Percentiles rank a stretch among this genome's conserved stretches.
phyloP scores from a whole-genome alignment of 1,140 invertebrate species.

The Drosophila novamexicana region DNA sequence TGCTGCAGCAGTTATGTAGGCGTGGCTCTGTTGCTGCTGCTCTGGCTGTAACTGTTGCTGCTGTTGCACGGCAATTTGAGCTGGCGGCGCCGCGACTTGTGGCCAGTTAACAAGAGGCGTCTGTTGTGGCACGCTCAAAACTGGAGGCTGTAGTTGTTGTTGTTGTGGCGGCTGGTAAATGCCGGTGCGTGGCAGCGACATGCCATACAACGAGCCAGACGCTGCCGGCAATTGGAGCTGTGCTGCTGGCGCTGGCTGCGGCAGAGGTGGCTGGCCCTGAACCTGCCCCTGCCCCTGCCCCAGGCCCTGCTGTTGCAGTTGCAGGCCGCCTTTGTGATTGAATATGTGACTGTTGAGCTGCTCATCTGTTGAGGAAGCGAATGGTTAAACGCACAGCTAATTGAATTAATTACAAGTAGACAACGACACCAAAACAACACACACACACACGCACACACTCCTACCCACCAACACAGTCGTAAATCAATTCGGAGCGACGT shows the following conservation, averaged over 20 bases:
- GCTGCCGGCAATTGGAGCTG: constrained; percentile 45
- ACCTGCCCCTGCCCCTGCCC: constrained; percentile 40
- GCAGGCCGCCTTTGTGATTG: constrained; percentile 88
- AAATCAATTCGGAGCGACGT: constrained; percentile 75
- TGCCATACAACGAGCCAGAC: constrained; percentile 55
- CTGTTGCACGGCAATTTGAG: constrained; percentile 40
- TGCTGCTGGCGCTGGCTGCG: background rate
- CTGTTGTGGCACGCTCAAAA: constrained; percentile 45
- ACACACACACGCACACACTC: constrained; percentile 19
- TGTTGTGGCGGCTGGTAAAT: constrained; percentile 65
- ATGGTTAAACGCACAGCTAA: constrained; percentile 74
- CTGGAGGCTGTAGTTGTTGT: constrained; percentile 48
- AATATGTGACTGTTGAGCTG: constrained; percentile 86
- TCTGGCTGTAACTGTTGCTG: constrained; percentile 34
- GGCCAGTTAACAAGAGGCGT: constrained; percentile 43
- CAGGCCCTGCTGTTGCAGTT: constrained; percentile 82
- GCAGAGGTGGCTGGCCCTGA: constrained; percentile 52
- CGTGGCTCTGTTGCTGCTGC: constrained; percentile 45
- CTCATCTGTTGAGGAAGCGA: constrained; percentile 70
- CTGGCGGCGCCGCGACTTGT: constrained; percentile 46
- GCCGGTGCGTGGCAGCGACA: constrained; percentile 66
- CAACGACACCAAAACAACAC: constrained; percentile 41
- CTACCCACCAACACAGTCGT: constrained; percentile 58
- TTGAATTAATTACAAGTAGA: constrained; percentile 77
- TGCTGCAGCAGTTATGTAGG: constrained; percentile 41